Evolutionary conservation across 2,797 vertebrate genomes (phyloP).

Genomic region (Mus minutoides): DNA sequence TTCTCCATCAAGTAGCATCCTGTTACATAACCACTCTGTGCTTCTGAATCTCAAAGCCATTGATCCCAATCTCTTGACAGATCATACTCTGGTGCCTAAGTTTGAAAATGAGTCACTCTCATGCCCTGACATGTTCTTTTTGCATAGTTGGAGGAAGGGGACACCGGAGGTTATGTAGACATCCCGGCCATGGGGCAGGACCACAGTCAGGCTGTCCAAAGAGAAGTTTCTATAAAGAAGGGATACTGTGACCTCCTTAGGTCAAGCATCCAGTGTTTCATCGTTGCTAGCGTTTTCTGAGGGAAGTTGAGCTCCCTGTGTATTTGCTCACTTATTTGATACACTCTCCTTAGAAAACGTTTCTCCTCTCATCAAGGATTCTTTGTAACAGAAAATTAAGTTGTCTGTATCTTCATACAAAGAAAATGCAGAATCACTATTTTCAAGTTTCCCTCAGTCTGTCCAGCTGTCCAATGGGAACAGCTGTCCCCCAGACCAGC

Average conservation of each 20-base stretch:
- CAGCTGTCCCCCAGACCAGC: not conserved
- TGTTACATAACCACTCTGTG: slow-evolving; percentile 61
- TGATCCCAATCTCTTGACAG: slow-evolving; percentile 44
- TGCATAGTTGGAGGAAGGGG: not conserved
- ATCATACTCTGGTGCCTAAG: slow-evolving; percentile 12
- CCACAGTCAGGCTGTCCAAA: slow-evolving; percentile 41
- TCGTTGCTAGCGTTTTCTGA: not conserved
- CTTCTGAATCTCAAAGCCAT: slow-evolving; percentile 40
- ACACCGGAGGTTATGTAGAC: not conserved
- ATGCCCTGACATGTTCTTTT: not conserved
- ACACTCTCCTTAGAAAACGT: not conserved
- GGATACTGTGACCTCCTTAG: not conserved
- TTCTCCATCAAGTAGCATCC: slow-evolving; percentile 31
- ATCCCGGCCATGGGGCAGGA: not conserved
- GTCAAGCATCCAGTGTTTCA: not conserved
- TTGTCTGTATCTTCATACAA: not conserved
- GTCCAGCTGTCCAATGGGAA: not conserved
- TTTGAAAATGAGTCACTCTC: slow-evolving; percentile 20
- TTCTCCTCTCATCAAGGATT: not conserved
- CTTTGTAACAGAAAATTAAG: not conserved
- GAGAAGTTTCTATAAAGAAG: not conserved
- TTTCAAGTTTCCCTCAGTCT: not conserved
- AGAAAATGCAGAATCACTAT: not conserved
- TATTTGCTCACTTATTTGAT: not conserved
- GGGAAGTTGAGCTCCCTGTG: not conserved